These are phyloP conservation scores for Troides aeacus DNA, from an alignment of 2,888 invertebrate genomes.

Conservation along the genomic window DNA sequence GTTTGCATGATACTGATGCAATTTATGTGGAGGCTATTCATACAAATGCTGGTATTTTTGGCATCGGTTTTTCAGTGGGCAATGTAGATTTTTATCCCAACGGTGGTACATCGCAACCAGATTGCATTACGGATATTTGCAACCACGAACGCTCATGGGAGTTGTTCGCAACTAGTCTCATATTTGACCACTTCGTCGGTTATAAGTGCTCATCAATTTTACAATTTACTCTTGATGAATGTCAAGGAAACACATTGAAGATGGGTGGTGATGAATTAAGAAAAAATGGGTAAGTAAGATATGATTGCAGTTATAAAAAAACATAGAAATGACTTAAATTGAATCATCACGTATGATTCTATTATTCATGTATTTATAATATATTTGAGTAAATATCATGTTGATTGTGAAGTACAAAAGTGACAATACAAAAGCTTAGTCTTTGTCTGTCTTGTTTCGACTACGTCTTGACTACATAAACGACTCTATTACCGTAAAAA, in stretches of 20 bases:
- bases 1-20: constrained; percentile 50
- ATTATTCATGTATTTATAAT: no score
- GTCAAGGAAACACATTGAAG: constrained; percentile 1
- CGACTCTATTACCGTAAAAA: no score
- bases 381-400: no score
- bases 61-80: constrained; percentile 63
- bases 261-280: constrained; percentile 4
- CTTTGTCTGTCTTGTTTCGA: no score
- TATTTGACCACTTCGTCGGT: constrained; percentile 48
- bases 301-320: neutral
- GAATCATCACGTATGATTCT: no score
- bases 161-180: constrained; percentile 48
- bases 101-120: constrained; percentile 62
- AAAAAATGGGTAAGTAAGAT: constrained; percentile 10
- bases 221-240: constrained; percentile 1
- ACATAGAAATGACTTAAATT: no score
- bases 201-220: constrained; percentile 36
- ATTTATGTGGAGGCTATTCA: constrained; percentile 55
- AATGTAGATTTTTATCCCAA: constrained; percentile 81
- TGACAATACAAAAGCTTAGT: no score
- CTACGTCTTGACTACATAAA: no score
- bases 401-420: no score
- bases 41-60: constrained; percentile 58
- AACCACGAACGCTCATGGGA: constrained; percentile 55
- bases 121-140: constrained; percentile 48